phyloP scores from a whole-genome alignment of 2,888 invertebrate genomes.

The Pachycephus smyrnensis region DNA sequence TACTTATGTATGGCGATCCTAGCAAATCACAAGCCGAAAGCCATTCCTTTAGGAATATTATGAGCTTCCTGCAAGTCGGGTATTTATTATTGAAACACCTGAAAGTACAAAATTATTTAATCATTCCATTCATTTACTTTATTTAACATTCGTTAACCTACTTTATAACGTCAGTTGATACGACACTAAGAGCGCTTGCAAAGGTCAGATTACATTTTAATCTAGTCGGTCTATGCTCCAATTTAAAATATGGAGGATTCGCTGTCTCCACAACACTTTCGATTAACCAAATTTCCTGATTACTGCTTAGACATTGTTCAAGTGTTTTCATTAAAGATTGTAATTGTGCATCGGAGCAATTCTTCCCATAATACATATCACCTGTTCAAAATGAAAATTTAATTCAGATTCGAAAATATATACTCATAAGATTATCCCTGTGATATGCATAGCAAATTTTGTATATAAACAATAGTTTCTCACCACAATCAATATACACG shows the following conservation, averaged over 20 bases:
- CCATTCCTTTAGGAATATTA: slow-evolving; percentile 73
- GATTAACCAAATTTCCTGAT: slow-evolving; percentile 43
- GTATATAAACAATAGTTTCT: not conserved
- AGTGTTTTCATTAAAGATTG: slow-evolving; percentile 34
- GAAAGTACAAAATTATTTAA: slow-evolving; percentile 27
- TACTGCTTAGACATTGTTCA: slow-evolving; percentile 26
- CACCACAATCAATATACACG: slow-evolving; percentile 29
- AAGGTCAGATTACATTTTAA: slow-evolving; percentile 73
- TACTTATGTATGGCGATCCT: slow-evolving; percentile 58
- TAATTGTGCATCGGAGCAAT: not conserved
- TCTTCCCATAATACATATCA: slow-evolving; percentile 3
- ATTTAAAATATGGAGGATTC: slow-evolving; percentile 72
- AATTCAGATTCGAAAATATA: not conserved
- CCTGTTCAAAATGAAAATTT: not conserved
- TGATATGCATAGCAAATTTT: not conserved
- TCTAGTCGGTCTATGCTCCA: slow-evolving; percentile 64
- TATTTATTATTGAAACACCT: slow-evolving; percentile 64
- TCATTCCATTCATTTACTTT: slow-evolving; percentile 4
- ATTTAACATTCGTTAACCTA: slow-evolving; percentile 22
- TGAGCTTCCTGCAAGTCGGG: slow-evolving; percentile 68
- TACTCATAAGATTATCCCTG: not conserved
- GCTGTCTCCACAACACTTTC: slow-evolving; percentile 65
- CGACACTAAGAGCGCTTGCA: slow-evolving; percentile 70
- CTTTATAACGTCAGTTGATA: slow-evolving; percentile 69
- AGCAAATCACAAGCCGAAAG: slow-evolving; percentile 61